These are phyloP conservation scores for Catocala nupta DNA, from an alignment of 2,888 invertebrate species.

Conservation along the genomic window DNA sequence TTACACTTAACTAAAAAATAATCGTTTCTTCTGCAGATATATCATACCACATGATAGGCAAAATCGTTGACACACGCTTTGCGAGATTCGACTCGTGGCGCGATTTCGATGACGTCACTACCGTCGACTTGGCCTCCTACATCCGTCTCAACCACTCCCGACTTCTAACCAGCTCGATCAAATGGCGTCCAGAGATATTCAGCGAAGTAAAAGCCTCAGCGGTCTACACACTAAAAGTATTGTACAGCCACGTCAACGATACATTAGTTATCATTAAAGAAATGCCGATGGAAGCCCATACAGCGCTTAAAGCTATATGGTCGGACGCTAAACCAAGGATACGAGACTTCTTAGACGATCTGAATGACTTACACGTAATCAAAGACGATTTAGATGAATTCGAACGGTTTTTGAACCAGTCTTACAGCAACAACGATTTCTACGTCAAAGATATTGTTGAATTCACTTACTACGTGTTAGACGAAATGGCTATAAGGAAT, in stretches of 20 bases:
- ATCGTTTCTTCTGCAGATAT: conserved; percentile 69
- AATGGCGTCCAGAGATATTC: conserved; percentile 93
- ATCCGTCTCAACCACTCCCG: conserved; percentile 94
- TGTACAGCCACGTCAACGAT: conserved; percentile 80
- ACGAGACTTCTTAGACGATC: conserved; percentile 90
- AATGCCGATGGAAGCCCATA: conserved; percentile 90
- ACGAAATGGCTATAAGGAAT: conserved; percentile 92
- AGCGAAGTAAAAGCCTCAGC: conserved; percentile 75
- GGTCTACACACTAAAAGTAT: conserved; percentile 67
- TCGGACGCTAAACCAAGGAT: conserved; percentile 91
- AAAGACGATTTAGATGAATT: conserved; percentile 91
- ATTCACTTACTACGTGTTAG: conserved; percentile 90
- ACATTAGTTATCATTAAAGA: conserved; percentile 79
- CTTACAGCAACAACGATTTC: conserved; percentile 94
- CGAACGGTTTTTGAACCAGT: conserved; percentile 90
- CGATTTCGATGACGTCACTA: conserved; percentile 92
- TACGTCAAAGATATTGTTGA: conserved; percentile 93
- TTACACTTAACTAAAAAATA: no score
- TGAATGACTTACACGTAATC: conserved; percentile 90
- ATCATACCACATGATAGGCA: conserved; percentile 90
- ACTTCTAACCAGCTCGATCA: conserved; percentile 92
- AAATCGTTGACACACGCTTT: conserved; percentile 92
- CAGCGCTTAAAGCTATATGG: conserved; percentile 91
- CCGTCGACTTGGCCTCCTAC: conserved; percentile 93
- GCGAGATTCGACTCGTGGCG: conserved; percentile 93